Evolutionary conservation across 1,140 invertebrate species (phyloP), one percentile per base, ranked within the genome.

Genomic region (Anoplolepis gracilipes): DNA sequence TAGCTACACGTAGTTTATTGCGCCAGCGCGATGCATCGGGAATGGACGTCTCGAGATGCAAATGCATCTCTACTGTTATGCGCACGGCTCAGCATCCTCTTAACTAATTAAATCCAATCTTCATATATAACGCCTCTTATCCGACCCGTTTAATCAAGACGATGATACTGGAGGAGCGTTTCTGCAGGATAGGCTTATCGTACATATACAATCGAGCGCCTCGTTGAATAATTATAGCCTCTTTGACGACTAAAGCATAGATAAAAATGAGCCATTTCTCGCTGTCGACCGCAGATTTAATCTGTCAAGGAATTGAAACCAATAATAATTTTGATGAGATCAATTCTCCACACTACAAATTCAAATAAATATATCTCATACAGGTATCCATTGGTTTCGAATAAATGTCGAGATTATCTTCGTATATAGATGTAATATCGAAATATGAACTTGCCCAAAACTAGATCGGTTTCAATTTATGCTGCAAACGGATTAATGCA

Each of bases 81-180:
- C 10, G 30, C n/a, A n/a, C 76, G 42, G 33, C 7, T 36, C 19
- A 33, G 25, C 53, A 30, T 30, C 25, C 36, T n/a, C 36, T 82
- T 82, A 46, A 82, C 53, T 82, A 82, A 82, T 82, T 82, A 72
- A 82, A 82, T 82, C 59, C 78, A 82, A 82, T 82, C 78, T 82
- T 82, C 78, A 82, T 82, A 82, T 30, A 82, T 82, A 82, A 73
- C 78, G 78, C 25, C 65, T 39, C 53, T 82, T 82, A 82, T 82
- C 78, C 53, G 49, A 42, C 78, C 25, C 53, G 78, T 70, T 82
- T 82, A 82, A 82, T 82, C 78, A 82, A 46, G 78, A 28, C 67
- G 55, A 82, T 82, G 67, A 73, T 57, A 53, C 46, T 82, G 70
- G 46, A 81, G 78, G 30, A 73, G 36, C 36, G 67, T 13, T 28